Conservation (phyloP, 2,888 invertebrate species). For the Ptilodon capucinus region DNA sequence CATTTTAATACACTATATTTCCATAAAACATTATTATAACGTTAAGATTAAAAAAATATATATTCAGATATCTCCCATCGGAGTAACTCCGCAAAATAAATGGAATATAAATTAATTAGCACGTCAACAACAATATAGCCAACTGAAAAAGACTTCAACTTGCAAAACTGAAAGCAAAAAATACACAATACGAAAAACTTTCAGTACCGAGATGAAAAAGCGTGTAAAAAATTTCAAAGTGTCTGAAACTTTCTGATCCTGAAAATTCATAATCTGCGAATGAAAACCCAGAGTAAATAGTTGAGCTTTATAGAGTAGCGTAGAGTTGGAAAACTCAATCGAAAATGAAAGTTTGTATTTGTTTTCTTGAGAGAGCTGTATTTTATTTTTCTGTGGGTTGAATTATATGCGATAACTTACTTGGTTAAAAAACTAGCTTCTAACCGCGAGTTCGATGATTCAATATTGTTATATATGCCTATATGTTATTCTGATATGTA, state of each 20-base stretch:
- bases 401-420: too few species aligned
- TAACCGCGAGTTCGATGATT: too few species aligned
- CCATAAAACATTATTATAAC: too few species aligned
- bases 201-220: conserved; percentile 10
- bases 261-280: conserved; percentile 13
- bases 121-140: conserved; percentile 7
- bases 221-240: conserved; percentile 10
- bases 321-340: conserved; percentile 8
- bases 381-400: background rate
- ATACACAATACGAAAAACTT: conserved; percentile 11
- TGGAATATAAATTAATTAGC: conserved; percentile 15
- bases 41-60: too few species aligned
- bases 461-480: too few species aligned
- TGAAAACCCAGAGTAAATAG: conserved; percentile 12
- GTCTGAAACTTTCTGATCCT: conserved; percentile 17
- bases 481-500: too few species aligned
- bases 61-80: background rate
- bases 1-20: too few species aligned
- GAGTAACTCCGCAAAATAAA: conserved; percentile 7
- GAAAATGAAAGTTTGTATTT: conserved; percentile 2
- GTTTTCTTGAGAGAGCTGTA: background rate
- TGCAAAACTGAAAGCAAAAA: conserved; percentile 10
- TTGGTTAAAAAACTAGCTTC: too few species aligned
- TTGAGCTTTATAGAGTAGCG: conserved; percentile 5
- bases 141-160: conserved; percentile 3